A percentile compares a stretch with the other conserved stretches of the same genome.
These are phyloP conservation scores for Megalopta genalis DNA, from an alignment of 1,140 invertebrate genomes.

Conservation along the genomic window DNA sequence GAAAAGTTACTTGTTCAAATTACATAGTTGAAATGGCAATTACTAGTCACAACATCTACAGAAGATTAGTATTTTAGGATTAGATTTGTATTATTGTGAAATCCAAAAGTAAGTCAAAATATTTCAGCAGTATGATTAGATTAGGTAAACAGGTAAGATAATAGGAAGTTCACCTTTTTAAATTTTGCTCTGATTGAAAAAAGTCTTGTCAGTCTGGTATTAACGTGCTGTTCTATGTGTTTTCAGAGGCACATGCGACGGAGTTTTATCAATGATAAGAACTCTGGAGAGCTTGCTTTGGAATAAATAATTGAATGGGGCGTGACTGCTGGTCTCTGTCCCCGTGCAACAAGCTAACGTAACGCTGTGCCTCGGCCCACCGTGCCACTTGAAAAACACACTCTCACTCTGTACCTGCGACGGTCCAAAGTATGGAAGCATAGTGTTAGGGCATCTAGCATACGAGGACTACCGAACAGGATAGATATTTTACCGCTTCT, in stretches of 20 bases:
- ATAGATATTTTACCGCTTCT: slow-evolving; percentile 54
- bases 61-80: no score
- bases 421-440: slow-evolving; percentile 79
- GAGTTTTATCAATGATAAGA: slow-evolving; percentile 78
- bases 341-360: slow-evolving; percentile 74
- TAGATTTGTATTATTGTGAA: not conserved
- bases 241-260: slow-evolving; percentile 81
- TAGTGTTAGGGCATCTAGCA: slow-evolving; percentile 71
- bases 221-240: slow-evolving; percentile 80
- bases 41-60: no score
- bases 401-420: slow-evolving; percentile 79
- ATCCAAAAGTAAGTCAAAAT: slow-evolving; percentile 63
- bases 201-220: slow-evolving; percentile 79
- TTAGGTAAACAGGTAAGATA: slow-evolving; percentile 51
- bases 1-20: no score
- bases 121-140: slow-evolving; percentile 66
- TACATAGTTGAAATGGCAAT: no score
- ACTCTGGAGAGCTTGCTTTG: slow-evolving; percentile 78
- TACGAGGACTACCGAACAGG: slow-evolving; percentile 57
- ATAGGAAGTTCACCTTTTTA: slow-evolving; percentile 58
- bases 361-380: slow-evolving; percentile 78
- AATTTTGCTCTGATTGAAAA: slow-evolving; percentile 68
- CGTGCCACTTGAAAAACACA: slow-evolving; percentile 78
- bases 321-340: slow-evolving; percentile 74
- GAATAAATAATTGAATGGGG: slow-evolving; percentile 75